Percentiles rank a stretch among this genome's conserved stretches.
phyloP scores from a whole-genome alignment of 2,797 vertebrate species.

The Microctenopoma stevenorrisi region DNA sequence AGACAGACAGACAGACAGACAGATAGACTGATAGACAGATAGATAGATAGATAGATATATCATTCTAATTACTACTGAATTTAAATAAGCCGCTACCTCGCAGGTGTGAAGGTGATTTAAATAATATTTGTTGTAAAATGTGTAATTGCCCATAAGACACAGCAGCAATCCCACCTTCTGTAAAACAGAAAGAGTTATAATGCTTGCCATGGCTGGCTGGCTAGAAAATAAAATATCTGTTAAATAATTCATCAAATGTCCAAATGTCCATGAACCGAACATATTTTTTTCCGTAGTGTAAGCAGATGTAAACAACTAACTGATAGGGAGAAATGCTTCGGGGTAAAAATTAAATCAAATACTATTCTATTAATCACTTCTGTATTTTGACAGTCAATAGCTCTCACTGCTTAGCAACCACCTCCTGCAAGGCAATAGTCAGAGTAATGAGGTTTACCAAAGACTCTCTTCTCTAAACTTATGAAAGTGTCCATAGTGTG shows the following conservation, averaged over 20 bases:
- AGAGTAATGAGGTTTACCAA: slow-evolving; percentile 62
- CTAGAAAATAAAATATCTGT: slow-evolving; percentile 23
- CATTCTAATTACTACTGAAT: slow-evolving; percentile 37
- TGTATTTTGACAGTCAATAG: slow-evolving; percentile 63
- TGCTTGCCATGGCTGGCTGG: slow-evolving; percentile 21
- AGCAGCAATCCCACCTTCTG: slow-evolving; percentile 37
- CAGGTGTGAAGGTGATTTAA: slow-evolving; percentile 19
- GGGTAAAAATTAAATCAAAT: slow-evolving; percentile 56
- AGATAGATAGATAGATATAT: no score
- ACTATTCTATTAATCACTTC: slow-evolving; percentile 63
- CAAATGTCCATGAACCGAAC: slow-evolving; percentile 37
- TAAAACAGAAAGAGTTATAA: slow-evolving; percentile 44
- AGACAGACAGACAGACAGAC: no score
- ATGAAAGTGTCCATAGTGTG: slow-evolving; percentile 60
- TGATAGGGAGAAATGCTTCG: slow-evolving; percentile 38
- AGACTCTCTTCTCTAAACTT: slow-evolving; percentile 53
- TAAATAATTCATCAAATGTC: slow-evolving; percentile 60
- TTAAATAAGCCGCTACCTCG: slow-evolving; percentile 34
- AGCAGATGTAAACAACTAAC: slow-evolving; percentile 50
- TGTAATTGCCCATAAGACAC: slow-evolving; percentile 49
- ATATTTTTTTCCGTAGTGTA: slow-evolving; percentile 31
- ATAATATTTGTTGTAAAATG: slow-evolving; percentile 30
- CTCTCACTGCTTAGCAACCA: slow-evolving; percentile 71
- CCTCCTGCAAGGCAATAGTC: slow-evolving; percentile 60
- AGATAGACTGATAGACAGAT: no score